Conservation (phyloP, 2,888 invertebrate species). For the Hirtodrosophila confusa region DNA sequence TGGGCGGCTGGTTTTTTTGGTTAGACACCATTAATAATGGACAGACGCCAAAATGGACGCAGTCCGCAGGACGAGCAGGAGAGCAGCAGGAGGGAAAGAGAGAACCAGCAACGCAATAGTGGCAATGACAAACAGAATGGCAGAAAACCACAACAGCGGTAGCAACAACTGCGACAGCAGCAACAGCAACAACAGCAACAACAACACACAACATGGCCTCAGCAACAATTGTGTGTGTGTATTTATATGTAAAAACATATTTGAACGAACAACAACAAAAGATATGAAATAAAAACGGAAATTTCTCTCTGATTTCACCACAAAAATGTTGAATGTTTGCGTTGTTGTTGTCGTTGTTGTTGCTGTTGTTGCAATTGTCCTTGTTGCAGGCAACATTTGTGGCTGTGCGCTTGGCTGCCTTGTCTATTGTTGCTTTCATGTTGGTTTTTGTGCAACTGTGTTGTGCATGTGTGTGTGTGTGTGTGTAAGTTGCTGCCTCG, state of each 20-base stretch:
- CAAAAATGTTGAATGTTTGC: constrained; percentile 64
- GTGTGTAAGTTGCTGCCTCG: constrained; percentile 56
- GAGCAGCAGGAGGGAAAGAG: neutral
- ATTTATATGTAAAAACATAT: constrained; percentile 66
- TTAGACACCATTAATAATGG: constrained; percentile 75
- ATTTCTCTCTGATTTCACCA: constrained; percentile 77
- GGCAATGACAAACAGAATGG: constrained; percentile 54
- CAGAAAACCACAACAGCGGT: constrained; percentile 60
- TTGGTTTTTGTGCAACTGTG: constrained; percentile 56
- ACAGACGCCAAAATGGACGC: constrained; percentile 47
- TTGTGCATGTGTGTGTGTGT: constrained; percentile 21
- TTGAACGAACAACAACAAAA: constrained; percentile 59
- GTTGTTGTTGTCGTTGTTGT: constrained; percentile 19
- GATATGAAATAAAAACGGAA: constrained; percentile 70
- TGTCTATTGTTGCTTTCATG: constrained; percentile 72
- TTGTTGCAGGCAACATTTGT: constrained; percentile 71
- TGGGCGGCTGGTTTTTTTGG: constrained; percentile 49
- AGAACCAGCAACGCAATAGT: constrained; percentile 15
- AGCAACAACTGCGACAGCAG: constrained; percentile 49
- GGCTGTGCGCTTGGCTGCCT: constrained; percentile 68
- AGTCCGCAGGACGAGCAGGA: neutral
- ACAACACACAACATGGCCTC: constrained; percentile 25
- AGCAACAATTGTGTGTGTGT: constrained; percentile 20
- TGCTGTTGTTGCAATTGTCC: constrained; percentile 39
- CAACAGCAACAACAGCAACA: constrained; percentile 10